A percentile compares a stretch with the other conserved stretches of the same genome.
phyloP scores from a whole-genome alignment of 2,113 vertebrate species.

The Rissa tridactyla region DNA sequence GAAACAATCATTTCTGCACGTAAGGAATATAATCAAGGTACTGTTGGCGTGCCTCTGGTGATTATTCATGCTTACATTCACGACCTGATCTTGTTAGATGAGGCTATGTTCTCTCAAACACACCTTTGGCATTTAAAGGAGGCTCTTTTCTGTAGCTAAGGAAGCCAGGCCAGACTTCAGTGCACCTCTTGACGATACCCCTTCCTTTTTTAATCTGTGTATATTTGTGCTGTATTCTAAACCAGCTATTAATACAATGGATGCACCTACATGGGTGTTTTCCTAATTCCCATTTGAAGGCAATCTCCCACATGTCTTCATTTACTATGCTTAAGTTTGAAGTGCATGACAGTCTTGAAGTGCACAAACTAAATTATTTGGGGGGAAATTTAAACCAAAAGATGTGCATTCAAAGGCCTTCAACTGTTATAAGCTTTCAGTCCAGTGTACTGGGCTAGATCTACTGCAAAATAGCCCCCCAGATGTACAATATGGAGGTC shows the following conservation, averaged over 20 bases:
- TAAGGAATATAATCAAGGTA: background rate
- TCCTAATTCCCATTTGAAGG: background rate
- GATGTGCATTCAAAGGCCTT: background rate
- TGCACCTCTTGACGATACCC: background rate
- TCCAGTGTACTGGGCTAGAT: background rate
- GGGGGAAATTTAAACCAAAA: background rate
- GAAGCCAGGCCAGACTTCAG: background rate
- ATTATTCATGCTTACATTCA: background rate
- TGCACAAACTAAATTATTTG: background rate
- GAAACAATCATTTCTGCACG: background rate
- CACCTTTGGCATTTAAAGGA: background rate
- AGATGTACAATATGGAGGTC: fast-evolving
- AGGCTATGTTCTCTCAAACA: background rate
- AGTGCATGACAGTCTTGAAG: background rate
- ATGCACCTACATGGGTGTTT: background rate
- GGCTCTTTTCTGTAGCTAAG: background rate
- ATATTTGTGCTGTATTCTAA: background rate
- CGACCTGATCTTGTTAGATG: background rate
- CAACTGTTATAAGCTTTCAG: background rate
- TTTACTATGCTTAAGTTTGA: background rate
- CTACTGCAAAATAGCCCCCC: background rate
- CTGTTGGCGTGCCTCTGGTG: background rate
- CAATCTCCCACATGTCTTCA: background rate
- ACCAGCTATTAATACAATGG: background rate
- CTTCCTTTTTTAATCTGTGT: background rate